phyloP scores from a whole-genome alignment of 2,888 invertebrate species.

The Digitonthophagus gazella region DNA sequence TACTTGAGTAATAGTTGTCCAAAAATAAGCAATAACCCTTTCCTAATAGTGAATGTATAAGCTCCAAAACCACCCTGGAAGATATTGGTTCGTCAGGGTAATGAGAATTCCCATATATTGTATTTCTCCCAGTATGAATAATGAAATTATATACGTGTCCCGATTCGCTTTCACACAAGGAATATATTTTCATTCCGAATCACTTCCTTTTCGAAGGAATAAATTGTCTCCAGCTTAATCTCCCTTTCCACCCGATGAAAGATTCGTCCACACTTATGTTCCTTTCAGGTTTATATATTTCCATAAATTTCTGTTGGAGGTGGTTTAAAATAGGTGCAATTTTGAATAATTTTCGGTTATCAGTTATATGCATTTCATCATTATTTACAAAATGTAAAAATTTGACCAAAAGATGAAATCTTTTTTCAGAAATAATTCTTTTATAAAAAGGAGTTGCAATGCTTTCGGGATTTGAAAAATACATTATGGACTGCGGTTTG shows the following conservation, averaged over 20 bases:
- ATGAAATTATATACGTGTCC: slow-evolving; percentile 24
- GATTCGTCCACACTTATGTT: slow-evolving; percentile 24
- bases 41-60: too few species aligned
- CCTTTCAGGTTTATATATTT: slow-evolving; percentile 17
- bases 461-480: slow-evolving; percentile 9
- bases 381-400: slow-evolving; percentile 13
- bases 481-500: slow-evolving; percentile 9
- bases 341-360: slow-evolving; percentile 14
- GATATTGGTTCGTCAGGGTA: too few species aligned
- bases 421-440: slow-evolving; percentile 10
- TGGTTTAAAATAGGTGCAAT: slow-evolving; percentile 19
- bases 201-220: slow-evolving; percentile 27
- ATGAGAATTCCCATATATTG: too few species aligned
- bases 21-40: too few species aligned
- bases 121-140: slow-evolving; percentile 18
- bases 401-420: too few species aligned
- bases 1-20: too few species aligned
- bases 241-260: slow-evolving; percentile 24
- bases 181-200: slow-evolving; percentile 25
- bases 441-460: slow-evolving; percentile 15
- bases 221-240: slow-evolving; percentile 25
- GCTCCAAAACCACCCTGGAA: too few species aligned
- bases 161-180: slow-evolving; percentile 20
- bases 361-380: not conserved
- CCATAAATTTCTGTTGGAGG: slow-evolving; percentile 22